These are phyloP conservation scores for Amitus sp. DNA, from an alignment of 2,888 invertebrate genomes.

Conservation along the genomic window DNA sequence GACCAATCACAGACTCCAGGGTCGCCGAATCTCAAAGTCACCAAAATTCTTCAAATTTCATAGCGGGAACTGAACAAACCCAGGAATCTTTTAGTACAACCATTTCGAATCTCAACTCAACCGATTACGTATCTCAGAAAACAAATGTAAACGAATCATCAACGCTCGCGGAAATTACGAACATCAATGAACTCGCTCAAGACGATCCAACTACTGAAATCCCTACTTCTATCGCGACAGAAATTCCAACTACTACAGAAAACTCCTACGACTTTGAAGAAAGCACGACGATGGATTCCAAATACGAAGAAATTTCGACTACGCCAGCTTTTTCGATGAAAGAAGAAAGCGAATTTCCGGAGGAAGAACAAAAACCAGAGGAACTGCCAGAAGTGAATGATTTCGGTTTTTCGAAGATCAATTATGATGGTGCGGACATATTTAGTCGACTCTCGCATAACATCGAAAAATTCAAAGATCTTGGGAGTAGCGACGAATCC, in stretches of 20 bases:
- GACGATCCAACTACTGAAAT: too few species aligned
- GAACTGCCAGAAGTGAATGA: slow-evolving; percentile 38
- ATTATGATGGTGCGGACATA: background rate
- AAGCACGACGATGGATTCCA: background rate
- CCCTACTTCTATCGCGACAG: too few species aligned
- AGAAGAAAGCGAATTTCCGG: slow-evolving; percentile 64
- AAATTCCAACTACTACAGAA: too few species aligned
- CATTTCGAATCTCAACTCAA: too few species aligned
- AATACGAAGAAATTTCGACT: slow-evolving; percentile 1
- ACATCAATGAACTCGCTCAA: background rate
- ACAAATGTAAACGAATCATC: slow-evolving; percentile 42
- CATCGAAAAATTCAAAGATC: slow-evolving; percentile 45
- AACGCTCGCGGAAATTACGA: slow-evolving; percentile 22
- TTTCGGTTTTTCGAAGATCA: background rate
- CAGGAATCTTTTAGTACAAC: slow-evolving; percentile 3
- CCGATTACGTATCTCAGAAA: too few species aligned
- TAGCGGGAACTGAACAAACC: slow-evolving; percentile 29
- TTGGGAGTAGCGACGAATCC: slow-evolving; percentile 13
- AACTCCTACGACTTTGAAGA: too few species aligned
- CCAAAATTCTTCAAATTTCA: slow-evolving; percentile 60
- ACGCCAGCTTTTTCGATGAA: slow-evolving; percentile 5
- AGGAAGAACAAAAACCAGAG: too few species aligned
- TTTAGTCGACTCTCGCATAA: background rate
- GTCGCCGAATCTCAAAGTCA: slow-evolving; percentile 84
- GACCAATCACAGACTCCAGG: slow-evolving; percentile 78